Conservation (phyloP, 2,113 vertebrate species). For the Grallaria varia region DNA sequence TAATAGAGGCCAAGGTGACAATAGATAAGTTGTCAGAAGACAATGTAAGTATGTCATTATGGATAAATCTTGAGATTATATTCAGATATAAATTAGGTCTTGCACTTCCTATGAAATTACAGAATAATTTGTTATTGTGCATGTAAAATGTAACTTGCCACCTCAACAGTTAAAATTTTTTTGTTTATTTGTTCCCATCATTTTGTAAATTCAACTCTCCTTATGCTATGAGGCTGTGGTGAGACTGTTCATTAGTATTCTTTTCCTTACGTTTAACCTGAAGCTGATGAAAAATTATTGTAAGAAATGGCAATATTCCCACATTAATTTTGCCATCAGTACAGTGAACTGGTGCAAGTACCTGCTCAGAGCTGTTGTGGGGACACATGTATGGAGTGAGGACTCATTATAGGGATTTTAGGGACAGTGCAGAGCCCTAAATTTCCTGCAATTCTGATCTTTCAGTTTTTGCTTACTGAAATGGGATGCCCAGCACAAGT, state of each 20-base stretch:
- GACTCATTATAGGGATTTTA: not conserved
- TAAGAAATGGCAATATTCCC: not conserved
- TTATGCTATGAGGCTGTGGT: not conserved
- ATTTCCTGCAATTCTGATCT: not conserved
- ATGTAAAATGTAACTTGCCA: not conserved
- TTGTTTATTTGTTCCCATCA: not conserved
- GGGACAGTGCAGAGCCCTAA: not conserved
- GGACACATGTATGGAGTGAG: not conserved
- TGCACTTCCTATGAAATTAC: not conserved
- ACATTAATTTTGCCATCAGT: not conserved
- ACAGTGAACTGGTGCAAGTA: not conserved
- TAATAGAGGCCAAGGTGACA: slow-evolving; percentile 95
- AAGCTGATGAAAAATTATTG: not conserved
- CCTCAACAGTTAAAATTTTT: not conserved
- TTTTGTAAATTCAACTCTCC: not conserved
- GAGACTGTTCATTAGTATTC: not conserved
- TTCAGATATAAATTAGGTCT: not conserved
- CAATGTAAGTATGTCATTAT: slow-evolving; percentile 85
- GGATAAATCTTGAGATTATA: not conserved
- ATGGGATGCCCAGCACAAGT: not conserved
- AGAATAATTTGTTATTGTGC: not conserved
- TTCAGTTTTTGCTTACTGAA: not conserved
- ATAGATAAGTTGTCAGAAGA: slow-evolving; percentile 94
- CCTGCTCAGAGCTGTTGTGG: not conserved
- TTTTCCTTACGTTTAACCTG: not conserved